Percentiles rank a stretch among this genome's conserved stretches.
These are phyloP conservation scores for Heliconius erato DNA, from an alignment of 2,888 invertebrate genomes.

Conservation along the genomic window DNA sequence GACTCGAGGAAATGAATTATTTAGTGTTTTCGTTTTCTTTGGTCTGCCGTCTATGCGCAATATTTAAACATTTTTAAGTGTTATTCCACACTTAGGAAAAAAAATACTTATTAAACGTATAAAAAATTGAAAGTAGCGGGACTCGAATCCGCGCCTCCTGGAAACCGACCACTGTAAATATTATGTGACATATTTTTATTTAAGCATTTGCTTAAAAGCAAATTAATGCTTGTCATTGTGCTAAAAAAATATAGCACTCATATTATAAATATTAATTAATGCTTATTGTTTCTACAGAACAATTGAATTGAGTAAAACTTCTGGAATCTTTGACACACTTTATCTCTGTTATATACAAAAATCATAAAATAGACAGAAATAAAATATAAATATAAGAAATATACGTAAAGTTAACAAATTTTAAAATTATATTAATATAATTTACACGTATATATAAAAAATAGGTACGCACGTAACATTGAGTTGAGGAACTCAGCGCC, in stretches of 20 bases:
- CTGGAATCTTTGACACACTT: background rate
- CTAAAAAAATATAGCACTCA: background rate
- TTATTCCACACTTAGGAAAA: no score
- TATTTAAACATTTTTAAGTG: no score
- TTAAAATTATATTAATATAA: no score
- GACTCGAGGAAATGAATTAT: no score
- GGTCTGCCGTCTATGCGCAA: no score
- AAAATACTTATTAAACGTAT: no score
- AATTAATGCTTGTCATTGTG: background rate
- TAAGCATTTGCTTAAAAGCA: background rate
- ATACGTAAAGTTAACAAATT: background rate
- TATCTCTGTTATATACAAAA: background rate
- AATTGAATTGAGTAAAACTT: background rate
- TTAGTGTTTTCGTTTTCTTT: no score
- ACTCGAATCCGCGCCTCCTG: no score
- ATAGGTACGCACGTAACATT: no score
- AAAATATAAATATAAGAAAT: background rate
- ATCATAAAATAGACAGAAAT: background rate
- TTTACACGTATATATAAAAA: no score
- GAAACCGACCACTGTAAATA: background rate
- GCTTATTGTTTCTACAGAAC: conserved; percentile 14
- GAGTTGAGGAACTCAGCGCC: no score
- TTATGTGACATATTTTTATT: background rate
- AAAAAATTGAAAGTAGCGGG: no score
- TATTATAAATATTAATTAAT: conserved; percentile 3